Evolutionary conservation across 2,113 vertebrate species (phyloP).

Genomic region (Chelonoidis abingdonii): DNA sequence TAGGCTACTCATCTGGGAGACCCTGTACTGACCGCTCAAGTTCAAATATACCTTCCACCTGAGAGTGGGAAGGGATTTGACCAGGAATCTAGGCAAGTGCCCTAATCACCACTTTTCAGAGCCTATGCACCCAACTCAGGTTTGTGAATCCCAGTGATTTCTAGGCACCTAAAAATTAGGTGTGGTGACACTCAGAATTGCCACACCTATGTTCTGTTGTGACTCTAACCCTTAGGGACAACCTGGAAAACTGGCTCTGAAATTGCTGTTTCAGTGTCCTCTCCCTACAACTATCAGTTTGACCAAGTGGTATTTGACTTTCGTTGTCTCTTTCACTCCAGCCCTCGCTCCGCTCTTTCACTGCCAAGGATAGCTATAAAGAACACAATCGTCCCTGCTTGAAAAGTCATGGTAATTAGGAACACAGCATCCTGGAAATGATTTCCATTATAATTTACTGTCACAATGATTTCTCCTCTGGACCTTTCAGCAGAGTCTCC

Average conservation of each 20-base stretch:
- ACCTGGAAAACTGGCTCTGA: not conserved
- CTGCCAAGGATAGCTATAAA: not conserved
- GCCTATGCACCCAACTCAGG: not conserved
- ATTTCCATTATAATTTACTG: slow-evolving; percentile 25
- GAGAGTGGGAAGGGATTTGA: not conserved
- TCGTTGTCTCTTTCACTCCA: not conserved
- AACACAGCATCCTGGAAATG: slow-evolving; percentile 37
- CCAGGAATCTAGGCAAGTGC: not conserved
- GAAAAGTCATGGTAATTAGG: slow-evolving; percentile 37
- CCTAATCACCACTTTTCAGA: not conserved
- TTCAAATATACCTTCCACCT: not conserved
- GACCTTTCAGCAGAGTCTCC: not conserved
- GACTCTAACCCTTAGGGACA: not conserved
- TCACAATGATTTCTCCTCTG: slow-evolving; percentile 18
- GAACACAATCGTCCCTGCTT: slow-evolving; percentile 56
- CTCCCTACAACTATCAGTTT: not conserved
- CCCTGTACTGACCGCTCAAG: not conserved
- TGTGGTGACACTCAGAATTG: not conserved
- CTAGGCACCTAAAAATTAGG: not conserved
- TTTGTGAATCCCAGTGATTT: not conserved
- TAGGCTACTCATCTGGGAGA: not conserved
- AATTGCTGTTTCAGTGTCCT: not conserved
- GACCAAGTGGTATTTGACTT: not conserved
- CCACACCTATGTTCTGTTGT: not conserved
- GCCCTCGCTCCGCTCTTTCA: not conserved